Conservation (phyloP, 1,140 invertebrate genomes). For the Cataglyphis hispanica region DNA sequence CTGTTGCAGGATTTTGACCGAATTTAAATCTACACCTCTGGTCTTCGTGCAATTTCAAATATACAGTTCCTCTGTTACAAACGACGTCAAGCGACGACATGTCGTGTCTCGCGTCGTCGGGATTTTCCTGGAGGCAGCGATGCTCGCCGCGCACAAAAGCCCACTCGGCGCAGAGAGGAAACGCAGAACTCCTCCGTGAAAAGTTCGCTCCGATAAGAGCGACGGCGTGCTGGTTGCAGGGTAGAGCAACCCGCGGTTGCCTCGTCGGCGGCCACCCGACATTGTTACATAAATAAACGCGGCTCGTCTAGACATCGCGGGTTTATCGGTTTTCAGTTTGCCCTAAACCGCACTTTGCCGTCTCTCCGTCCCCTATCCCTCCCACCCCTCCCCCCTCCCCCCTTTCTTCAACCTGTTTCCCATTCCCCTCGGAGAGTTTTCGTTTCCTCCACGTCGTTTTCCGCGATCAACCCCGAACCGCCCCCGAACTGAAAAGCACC, state of each 20-base stretch:
- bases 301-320: slow-evolving; percentile 70
- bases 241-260: slow-evolving; percentile 13
- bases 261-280: slow-evolving; percentile 49
- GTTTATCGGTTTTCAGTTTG: slow-evolving; percentile 76
- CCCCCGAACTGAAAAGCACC: background rate
- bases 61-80: background rate
- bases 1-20: background rate
- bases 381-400: background rate
- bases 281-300: slow-evolving; percentile 75
- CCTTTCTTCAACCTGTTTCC: background rate
- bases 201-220: slow-evolving; percentile 69
- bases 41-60: background rate
- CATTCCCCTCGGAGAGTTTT: background rate
- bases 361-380: background rate
- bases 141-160: slow-evolving; percentile 54
- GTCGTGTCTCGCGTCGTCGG: slow-evolving; percentile 36
- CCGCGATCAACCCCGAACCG: background rate
- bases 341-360: slow-evolving; percentile 56
- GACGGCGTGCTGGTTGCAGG: background rate
- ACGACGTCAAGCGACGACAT: slow-evolving; percentile 43
- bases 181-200: slow-evolving; percentile 58
- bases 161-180: slow-evolving; percentile 20
- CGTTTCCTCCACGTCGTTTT: slow-evolving; percentile 24
- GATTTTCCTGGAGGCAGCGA: slow-evolving; percentile 22
- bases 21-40: background rate